Evolutionary conservation across 2,113 vertebrate species (phyloP), one percentile per base, ranked within the genome.

Genomic region (Furnarius figulus): DNA sequence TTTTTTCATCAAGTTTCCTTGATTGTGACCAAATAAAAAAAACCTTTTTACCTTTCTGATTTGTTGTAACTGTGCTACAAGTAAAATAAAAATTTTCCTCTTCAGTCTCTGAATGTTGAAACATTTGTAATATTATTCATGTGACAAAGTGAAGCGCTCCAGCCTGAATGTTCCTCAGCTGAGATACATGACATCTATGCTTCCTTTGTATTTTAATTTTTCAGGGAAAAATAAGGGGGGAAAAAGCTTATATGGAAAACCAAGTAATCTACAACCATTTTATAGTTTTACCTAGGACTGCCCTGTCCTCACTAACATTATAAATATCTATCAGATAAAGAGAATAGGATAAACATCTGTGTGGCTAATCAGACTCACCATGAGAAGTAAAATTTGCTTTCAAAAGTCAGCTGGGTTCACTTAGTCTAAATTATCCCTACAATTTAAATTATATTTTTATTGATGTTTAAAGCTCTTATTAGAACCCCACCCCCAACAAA

Each of bases 11-110:
- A 80, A 40, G 3, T 68, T 85, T 67, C 40, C n/a, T 75, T 83
- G 65, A 47, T 46, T 82, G 52, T 72, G 85, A 87, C 61, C 47
- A 82, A 91, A 77, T 11, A 62, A 63, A 78, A 63, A 78, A 58
- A 7, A 0, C 3, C 25, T 18, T 49, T 42, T 13, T 20, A 59
- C 50, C 7, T 68, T 80, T 33, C 35, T 61, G 19, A 42, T 89
- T 89, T 75, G 16, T 70, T 2, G 3, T 62, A 73, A 44, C 8
- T 40, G 5, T 52, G 14, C 6, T 40, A 74, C 1, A 23, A 39
- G 27, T 78, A 55, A 75, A 85, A 87, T n/a, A 46, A 67, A 63
- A 84, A 35, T 19, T 16, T 4, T 75, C 22, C 10, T 30, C 14
- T 67, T 87, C 39, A 68, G 6, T 5, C 1, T 35, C 6, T 73